Evolutionary conservation across 2,888 invertebrate genomes (phyloP), one percentile per base, ranked within the genome.

Genomic region (Fragum fragum): DNA sequence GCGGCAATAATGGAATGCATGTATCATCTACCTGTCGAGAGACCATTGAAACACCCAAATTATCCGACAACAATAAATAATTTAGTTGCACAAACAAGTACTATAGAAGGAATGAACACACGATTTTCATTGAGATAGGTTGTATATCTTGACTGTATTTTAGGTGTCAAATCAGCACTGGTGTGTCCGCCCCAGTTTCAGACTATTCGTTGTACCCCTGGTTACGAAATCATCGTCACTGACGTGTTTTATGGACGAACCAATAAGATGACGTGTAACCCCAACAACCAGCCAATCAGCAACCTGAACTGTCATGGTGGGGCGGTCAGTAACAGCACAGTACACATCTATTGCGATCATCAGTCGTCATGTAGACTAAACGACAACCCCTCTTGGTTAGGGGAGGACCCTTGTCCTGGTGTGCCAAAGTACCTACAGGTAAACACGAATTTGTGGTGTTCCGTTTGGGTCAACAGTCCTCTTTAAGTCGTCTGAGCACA

Each of bases 361-460:
- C 86, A 86, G 59, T 74, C 81, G 23, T 71, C 75, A 5, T 86
- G 86, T 32, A 72, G 83, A n/a, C 53, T 86, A 23, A 39, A 61
- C 23, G 78, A 81, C 1, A 52, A 52, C 29, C 75, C 53, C 23
- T 39, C 47, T 0, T 86, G 78, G 79, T 61, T 86, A 11, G 77
- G 80, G 11, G 81, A 81, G 18, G 83, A 89, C 69, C 89, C 89
- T 1, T 89, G 89, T 59, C 85, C 86, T 1, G 82, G 81, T 14
- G 71, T 81, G 3, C 71, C 82, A 0, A 89, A 89, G 70, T 89
- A 89, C 61, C 69, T 89, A n/a, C 57, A 74, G 79, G 86, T 83
- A 69, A 5, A 47, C 14, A 36, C n/a, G n/a, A n/a, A n/a, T n/a
- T n/a, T n/a, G n/a, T n/a, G n/a, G n/a, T n/a, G n/a, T n/a, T n/a